Percentiles rank a stretch among this genome's conserved stretches.
Conservation (phyloP, 1,140 invertebrate genomes). For the Drosophila yakuba region DNA sequence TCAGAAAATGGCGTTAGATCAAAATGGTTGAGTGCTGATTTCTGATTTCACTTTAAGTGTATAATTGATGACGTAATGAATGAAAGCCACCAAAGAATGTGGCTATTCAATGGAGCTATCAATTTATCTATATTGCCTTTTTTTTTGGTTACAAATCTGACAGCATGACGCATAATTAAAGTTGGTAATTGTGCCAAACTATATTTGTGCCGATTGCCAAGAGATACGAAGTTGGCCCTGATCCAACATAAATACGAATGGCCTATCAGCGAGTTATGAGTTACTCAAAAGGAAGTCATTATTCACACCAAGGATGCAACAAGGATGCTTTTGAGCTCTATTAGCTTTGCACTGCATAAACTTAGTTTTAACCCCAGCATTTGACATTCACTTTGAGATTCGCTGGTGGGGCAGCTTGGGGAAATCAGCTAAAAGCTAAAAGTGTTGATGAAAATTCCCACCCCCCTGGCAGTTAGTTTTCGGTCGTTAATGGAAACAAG, state of each 20-base stretch:
- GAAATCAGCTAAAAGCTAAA: constrained; percentile 60
- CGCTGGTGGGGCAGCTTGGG: constrained; percentile 30
- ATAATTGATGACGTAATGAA: too few relatives aligned
- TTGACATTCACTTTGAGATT: constrained; percentile 31
- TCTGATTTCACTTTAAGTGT: too few relatives aligned
- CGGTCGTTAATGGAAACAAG: constrained; percentile 51
- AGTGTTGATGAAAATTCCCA: constrained; percentile 50
- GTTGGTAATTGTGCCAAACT: constrained; percentile 53
- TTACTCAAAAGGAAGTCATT: constrained; percentile 51
- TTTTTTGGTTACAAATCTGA: constrained; percentile 15
- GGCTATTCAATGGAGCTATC: background rate
- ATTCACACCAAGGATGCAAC: constrained; percentile 32
- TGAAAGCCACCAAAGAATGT: too few relatives aligned
- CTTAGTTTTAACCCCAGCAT: constrained; percentile 13
- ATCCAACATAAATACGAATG: constrained; percentile 53
- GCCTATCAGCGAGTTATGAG: constrained; percentile 38
- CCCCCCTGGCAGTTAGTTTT: constrained; percentile 27
- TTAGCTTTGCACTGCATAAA: constrained; percentile 6
- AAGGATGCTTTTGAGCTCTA: background rate
- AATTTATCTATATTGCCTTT: background rate
- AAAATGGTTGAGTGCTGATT: too few relatives aligned
- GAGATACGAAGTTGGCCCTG: constrained; percentile 41
- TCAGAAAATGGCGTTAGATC: background rate
- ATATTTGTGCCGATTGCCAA: constrained; percentile 41
- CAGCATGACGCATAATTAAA: constrained; percentile 74